phyloP scores from a whole-genome alignment of 2,888 invertebrate genomes.

The Biston stratarius region DNA sequence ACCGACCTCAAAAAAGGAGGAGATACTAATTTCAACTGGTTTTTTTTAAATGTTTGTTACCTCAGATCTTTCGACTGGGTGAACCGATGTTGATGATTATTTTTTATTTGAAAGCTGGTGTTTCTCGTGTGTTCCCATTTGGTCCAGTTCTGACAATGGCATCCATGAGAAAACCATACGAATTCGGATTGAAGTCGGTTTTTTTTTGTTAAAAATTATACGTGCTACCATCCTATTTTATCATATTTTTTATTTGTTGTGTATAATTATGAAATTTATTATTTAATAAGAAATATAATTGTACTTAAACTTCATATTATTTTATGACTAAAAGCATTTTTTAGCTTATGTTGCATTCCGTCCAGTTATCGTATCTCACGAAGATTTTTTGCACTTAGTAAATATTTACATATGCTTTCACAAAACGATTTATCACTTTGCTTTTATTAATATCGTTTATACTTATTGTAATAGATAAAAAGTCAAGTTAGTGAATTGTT shows the following conservation, averaged over 20 bases:
- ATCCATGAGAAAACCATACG: too few species aligned
- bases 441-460: slow-evolving; percentile 11
- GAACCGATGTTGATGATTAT: too few species aligned
- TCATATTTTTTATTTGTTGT: slow-evolving; percentile 4
- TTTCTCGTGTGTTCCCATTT: too few species aligned
- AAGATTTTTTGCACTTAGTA: slow-evolving; percentile 12
- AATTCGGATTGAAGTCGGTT: too few species aligned
- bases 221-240: background rate
- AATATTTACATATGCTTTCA: slow-evolving; percentile 1
- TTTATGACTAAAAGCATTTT: slow-evolving; percentile 1
- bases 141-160: too few species aligned
- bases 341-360: slow-evolving; percentile 37
- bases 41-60: too few species aligned
- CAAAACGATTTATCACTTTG: background rate
- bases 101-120: too few species aligned
- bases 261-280: background rate
- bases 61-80: too few species aligned
- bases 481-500: slow-evolving; percentile 10
- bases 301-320: slow-evolving; percentile 3
- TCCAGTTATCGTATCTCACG: slow-evolving; percentile 24
- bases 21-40: too few species aligned
- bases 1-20: too few species aligned
- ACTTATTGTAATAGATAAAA: background rate
- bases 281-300: too few species aligned
- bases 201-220: too few species aligned